Base-by-base conservation (phyloP, 1,140 invertebrate genomes). In the Zaprionus ornatus region DNA sequence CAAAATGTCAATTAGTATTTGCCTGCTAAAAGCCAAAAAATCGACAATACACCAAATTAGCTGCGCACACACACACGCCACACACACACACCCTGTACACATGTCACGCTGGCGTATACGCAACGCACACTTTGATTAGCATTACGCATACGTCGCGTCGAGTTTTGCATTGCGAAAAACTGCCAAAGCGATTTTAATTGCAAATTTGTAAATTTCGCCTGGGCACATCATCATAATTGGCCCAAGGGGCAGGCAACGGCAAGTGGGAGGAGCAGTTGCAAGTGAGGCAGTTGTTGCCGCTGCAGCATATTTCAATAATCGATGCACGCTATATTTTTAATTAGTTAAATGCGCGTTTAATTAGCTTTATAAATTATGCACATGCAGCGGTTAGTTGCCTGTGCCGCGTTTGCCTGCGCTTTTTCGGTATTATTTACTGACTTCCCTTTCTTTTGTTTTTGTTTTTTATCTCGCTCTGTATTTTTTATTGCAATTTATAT, bases 331-430 rank as follows among this genome's bases (percentile, higher is more conserved):
- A 82, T 84, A 85, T 90, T 90, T 90, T 90, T 90, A 90, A 90
- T 90, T 90, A 90, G 85, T 90, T 90, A 90, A 90, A 90, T 90
- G 85, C 81, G 79, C 85, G 85, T 90, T 90, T 90, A 90, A 90
- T 90, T 90, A 90, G 85, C 85, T 90, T 82, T 90, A 90, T 90
- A 90, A 90, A 90, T 90, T 90, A 90, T 90, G 85, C 85, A 90
- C 75, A 90, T 79, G 80, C 85, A 90, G 85, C 85, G 85, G 85
- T 88, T 84, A 90, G 84, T 88, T 78, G 67, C 74, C 64, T 56
- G 32, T 64, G 32, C 65, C 48, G 35, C 12, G 37, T 42, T 32
- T 54, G 3, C 19, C 37, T 62, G 54, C 29, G 17, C 57, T 61
- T 37, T 42, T 60, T 56, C 4, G 19, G 12, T 55, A 52, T 50